phyloP scores from a whole-genome alignment of 2,797 vertebrate genomes.

The Eutrigla gurnardus region DNA sequence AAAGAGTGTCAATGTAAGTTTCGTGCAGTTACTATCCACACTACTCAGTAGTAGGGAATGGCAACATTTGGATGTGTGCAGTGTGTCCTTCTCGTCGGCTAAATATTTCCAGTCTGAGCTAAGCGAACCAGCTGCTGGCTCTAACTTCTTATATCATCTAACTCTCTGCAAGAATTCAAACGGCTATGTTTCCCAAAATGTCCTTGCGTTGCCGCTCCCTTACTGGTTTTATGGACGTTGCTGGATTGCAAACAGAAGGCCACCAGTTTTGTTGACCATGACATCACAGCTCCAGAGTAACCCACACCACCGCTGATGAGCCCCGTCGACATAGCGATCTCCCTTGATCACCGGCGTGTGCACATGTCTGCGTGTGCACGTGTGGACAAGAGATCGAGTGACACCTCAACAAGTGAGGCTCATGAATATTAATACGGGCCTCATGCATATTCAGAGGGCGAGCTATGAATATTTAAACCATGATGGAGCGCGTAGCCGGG shows the following conservation, averaged over 20 bases:
- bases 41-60: neutral
- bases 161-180: neutral
- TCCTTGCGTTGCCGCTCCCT: neutral
- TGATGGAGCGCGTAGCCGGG: slow-evolving; percentile 77
- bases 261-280: slow-evolving; percentile 50
- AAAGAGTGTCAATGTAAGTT: neutral
- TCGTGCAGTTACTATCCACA: neutral
- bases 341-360: slow-evolving; percentile 62
- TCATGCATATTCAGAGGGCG: slow-evolving; percentile 76
- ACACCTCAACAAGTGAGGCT: slow-evolving; percentile 78
- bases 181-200: neutral
- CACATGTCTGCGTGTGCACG: slow-evolving; percentile 55
- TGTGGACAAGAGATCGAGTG: slow-evolving; percentile 73
- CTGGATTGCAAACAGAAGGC: slow-evolving; percentile 28
- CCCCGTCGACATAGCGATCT: slow-evolving; percentile 38
- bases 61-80: too few species aligned
- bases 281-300: slow-evolving; percentile 35
- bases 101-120: neutral
- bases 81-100: too few species aligned
- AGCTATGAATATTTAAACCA: slow-evolving; percentile 81
- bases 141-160: neutral
- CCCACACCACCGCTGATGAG: slow-evolving; percentile 37
- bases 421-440: slow-evolving; percentile 74
- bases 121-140: neutral
- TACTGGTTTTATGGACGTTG: slow-evolving; percentile 3